phyloP scores from a whole-genome alignment of 53 echinoderm and acorn worm genomes.

The Crossaster papposus region DNA sequence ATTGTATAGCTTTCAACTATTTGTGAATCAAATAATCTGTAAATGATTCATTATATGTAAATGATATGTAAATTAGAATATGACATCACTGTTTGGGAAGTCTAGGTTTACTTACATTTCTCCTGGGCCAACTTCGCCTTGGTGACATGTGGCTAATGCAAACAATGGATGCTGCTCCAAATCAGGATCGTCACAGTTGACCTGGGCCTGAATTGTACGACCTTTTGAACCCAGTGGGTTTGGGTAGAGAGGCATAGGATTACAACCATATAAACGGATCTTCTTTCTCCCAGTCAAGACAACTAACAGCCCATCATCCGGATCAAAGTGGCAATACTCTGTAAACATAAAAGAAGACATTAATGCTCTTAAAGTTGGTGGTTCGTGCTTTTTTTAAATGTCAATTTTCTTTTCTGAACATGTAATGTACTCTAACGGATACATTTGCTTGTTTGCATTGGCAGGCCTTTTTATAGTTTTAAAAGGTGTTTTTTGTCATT shows the following conservation, averaged over 20 bases:
- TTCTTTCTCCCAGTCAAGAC: constrained; percentile 70
- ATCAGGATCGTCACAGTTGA: constrained; percentile 79
- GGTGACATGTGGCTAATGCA: constrained; percentile 57
- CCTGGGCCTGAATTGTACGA: constrained; percentile 82
- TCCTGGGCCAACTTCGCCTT: constrained; percentile 70
- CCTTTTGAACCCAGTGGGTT: constrained; percentile 83
- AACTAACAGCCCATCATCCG: constrained; percentile 82
- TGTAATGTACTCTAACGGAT: no score
- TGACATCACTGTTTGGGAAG: not conserved
- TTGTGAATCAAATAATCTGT: no score
- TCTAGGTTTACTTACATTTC: constrained; percentile 76
- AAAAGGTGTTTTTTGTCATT: no score
- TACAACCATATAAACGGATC: constrained; percentile 78
- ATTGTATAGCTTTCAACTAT: no score
- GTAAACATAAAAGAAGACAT: constrained; percentile 7
- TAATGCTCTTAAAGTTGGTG: no score
- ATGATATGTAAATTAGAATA: not conserved
- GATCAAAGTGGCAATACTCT: constrained; percentile 90
- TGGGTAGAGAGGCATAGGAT: constrained; percentile 77
- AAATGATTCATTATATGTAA: no score
- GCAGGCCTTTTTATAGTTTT: no score
- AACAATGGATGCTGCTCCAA: constrained; percentile 68
- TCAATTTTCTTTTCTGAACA: no score
- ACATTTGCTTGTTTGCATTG: no score
- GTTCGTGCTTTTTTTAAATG: no score